Conservation (phyloP, 2,888 invertebrate species). For the Teleiodes luculella region DNA sequence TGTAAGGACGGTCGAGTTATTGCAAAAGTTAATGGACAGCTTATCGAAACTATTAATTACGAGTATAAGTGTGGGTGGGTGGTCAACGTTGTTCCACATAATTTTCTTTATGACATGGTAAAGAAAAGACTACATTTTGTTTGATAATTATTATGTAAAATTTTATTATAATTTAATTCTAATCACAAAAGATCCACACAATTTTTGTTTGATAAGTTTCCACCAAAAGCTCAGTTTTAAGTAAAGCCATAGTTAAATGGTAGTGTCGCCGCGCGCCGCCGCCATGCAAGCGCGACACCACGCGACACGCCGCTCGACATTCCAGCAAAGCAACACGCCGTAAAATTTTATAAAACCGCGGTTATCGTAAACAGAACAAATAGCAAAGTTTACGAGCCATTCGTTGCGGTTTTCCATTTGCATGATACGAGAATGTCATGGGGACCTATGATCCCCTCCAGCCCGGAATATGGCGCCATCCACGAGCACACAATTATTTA, state of each 20-base stretch:
- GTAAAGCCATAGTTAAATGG: too few relatives aligned
- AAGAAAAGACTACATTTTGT: too few relatives aligned
- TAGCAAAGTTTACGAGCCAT: slow-evolving; percentile 69
- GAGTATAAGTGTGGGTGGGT: slow-evolving; percentile 15
- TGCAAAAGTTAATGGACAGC: slow-evolving; percentile 17
- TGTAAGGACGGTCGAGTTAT: slow-evolving; percentile 22
- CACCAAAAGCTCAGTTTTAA: too few relatives aligned
- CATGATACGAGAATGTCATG: slow-evolving; percentile 61
- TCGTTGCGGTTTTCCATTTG: slow-evolving; percentile 70
- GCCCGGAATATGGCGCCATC: slow-evolving; percentile 38
- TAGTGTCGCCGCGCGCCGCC: neutral
- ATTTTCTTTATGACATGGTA: too few relatives aligned
- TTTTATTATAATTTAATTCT: too few relatives aligned
- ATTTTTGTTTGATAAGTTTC: too few relatives aligned
- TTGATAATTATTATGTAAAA: too few relatives aligned
- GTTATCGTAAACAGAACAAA: slow-evolving; percentile 75
- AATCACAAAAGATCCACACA: too few relatives aligned
- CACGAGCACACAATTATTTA: slow-evolving; percentile 42
- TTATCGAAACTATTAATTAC: slow-evolving; percentile 13
- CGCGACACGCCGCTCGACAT: slow-evolving; percentile 26
- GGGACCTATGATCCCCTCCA: slow-evolving; percentile 23
- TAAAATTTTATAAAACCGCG: slow-evolving; percentile 70
- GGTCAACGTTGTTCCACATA: neutral
- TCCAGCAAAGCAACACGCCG: slow-evolving; percentile 19
- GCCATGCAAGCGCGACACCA: neutral